Percentiles rank a stretch among this genome's conserved stretches.
These are phyloP conservation scores for Mormyrus hasselquistii DNA, from an alignment of 2,797 vertebrate species.

Conservation along the genomic window DNA sequence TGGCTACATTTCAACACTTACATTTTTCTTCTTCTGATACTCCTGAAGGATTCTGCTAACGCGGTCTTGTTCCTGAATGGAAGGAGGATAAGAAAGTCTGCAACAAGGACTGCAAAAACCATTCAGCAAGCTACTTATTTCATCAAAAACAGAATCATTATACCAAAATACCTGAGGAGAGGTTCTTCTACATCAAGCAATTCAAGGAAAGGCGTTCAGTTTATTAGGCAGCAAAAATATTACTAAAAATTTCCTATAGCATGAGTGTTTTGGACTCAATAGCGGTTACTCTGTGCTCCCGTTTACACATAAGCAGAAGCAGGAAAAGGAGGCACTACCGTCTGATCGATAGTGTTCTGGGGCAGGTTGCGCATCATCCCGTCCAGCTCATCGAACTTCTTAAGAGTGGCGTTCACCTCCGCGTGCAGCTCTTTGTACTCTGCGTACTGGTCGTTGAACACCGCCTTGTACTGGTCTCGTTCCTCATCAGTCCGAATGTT, in stretches of 20 bases:
- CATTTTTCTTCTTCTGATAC: constrained; percentile 87
- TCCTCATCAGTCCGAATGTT: constrained; percentile 77
- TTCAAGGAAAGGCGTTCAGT: not conserved
- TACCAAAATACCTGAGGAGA: not conserved
- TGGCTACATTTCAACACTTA: constrained; percentile 55
- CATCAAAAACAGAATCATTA: not conserved
- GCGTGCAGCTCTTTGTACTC: constrained; percentile 91
- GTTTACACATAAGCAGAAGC: not conserved
- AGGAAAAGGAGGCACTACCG: constrained; percentile 48
- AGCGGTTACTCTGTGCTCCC: not conserved
- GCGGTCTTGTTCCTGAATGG: constrained; percentile 79
- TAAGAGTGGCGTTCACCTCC: constrained; percentile 74
- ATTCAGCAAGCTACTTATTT: not conserved
- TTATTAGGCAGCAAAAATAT: not conserved
- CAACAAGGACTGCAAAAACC: not conserved
- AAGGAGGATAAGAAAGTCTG: constrained; percentile 11
- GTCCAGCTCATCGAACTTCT: constrained; percentile 84
- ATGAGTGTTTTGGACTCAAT: not conserved
- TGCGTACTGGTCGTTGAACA: constrained; percentile 94
- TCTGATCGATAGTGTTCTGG: constrained; percentile 61
- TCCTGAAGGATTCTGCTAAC: constrained; percentile 83
- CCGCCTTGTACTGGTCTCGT: constrained; percentile 87
- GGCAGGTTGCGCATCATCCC: constrained; percentile 76
- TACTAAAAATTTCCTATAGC: not conserved
- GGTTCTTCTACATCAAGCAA: not conserved